These are phyloP conservation scores for Nephila pilipes DNA, from an alignment of 1,140 invertebrate genomes.

Conservation along the genomic window DNA sequence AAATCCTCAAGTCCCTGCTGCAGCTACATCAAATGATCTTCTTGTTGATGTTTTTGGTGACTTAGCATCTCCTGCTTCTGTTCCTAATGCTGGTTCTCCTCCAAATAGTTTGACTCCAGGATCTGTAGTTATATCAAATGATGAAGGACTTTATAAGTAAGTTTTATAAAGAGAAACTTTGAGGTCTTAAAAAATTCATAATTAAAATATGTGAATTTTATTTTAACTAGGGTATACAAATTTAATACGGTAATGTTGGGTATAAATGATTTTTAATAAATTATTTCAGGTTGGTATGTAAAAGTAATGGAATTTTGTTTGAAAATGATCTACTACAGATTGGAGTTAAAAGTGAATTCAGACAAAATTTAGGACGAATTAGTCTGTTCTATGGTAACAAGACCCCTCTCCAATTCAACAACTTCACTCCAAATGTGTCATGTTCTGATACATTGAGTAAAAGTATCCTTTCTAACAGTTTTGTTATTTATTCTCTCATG, in stretches of 20 bases:
- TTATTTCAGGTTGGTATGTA: slow-evolving; percentile 92
- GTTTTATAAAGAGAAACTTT: slow-evolving; percentile 58
- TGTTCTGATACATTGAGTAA: slow-evolving; percentile 88
- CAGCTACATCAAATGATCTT: slow-evolving; percentile 86
- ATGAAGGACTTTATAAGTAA: slow-evolving; percentile 88
- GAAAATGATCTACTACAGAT: slow-evolving; percentile 99
- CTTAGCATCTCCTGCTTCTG: slow-evolving; percentile 81
- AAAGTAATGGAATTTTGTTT: slow-evolving; percentile 98
- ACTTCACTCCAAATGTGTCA: slow-evolving; percentile 87
- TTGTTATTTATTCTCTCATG: background rate
- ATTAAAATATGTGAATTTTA: background rate
- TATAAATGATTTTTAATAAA: no score
- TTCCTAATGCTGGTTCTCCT: slow-evolving; percentile 83
- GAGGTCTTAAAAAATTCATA: background rate
- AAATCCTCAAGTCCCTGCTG: slow-evolving; percentile 82
- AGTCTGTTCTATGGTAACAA: slow-evolving; percentile 99
- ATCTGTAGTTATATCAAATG: slow-evolving; percentile 78
- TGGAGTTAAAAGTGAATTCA: slow-evolving; percentile 97
- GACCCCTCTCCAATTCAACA: slow-evolving; percentile 84
- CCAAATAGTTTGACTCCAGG: slow-evolving; percentile 80
- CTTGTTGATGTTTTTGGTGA: slow-evolving; percentile 95
- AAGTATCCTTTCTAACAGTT: slow-evolving; percentile 78
- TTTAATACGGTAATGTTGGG: no score
- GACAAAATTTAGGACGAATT: slow-evolving; percentile 96
- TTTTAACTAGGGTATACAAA: no score